Evolutionary conservation across 1,140 invertebrate species (phyloP).

Genomic region (Penaeus chinensis): DNA sequence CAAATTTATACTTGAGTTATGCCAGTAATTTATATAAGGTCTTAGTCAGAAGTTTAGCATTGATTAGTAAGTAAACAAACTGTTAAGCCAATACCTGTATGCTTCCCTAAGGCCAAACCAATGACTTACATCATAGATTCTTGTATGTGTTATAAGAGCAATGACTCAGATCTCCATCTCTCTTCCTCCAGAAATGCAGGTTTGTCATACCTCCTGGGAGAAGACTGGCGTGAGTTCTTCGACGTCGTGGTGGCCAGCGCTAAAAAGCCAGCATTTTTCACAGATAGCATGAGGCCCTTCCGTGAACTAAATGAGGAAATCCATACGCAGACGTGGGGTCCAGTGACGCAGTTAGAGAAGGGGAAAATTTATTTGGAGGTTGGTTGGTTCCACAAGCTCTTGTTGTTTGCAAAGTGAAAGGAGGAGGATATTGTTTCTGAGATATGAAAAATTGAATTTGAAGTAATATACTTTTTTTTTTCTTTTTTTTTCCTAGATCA

Average conservation of each 20-base stretch:
- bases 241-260: slow-evolving; percentile 95
- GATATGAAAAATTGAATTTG: no score
- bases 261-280: slow-evolving; percentile 96
- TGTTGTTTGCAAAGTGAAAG: neutral
- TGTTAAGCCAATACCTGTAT: no score
- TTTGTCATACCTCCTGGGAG: slow-evolving; percentile 89
- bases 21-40: no score
- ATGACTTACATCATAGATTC: no score
- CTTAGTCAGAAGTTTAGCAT: no score
- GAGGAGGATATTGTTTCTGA: no score
- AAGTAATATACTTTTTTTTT: no score
- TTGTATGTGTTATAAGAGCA: no score
- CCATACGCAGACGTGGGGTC: slow-evolving; percentile 89
- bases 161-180: neutral
- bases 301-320: slow-evolving; percentile 86
- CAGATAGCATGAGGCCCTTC: slow-evolving; percentile 89
- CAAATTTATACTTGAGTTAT: no score
- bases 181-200: slow-evolving; percentile 83
- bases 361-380: slow-evolving; percentile 95
- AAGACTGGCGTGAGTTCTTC: slow-evolving; percentile 91
- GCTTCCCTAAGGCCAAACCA: no score
- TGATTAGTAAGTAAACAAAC: no score
- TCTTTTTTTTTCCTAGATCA: no score
- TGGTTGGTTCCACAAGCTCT: slow-evolving; percentile 17
- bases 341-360: slow-evolving; percentile 86